Base-by-base conservation (phyloP, 2,888 invertebrate genomes). In the Galerucella pusilla region DNA sequence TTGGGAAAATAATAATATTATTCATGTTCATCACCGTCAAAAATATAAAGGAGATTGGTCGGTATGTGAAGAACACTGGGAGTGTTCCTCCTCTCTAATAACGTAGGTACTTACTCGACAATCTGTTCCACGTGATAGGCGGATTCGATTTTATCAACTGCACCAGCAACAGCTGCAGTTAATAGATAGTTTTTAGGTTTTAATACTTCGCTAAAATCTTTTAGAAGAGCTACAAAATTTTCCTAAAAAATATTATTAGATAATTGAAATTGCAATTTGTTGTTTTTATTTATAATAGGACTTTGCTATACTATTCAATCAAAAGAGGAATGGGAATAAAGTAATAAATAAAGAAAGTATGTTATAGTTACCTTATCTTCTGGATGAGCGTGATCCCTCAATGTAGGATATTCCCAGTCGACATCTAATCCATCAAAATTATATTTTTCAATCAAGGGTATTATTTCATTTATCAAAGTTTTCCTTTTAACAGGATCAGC, bases 331-430 rank as follows among this genome's bases (percentile, higher is more conserved):
- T 35, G 7, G 0, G 7, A 7, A 35, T 7, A 35, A 35, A 0
- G 7, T 7, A 35, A 35, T 35, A 35, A 35, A 35, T 0, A 7
- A 7, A 1, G 35, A 7, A 7, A 35, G 7, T 35, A 7, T 35
- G 35, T 35, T 4, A 2, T 3, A 35, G 0, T 46, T 65, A 80
- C 80, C 68, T 77, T 78, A 74, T 81, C 81, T 49, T 68, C 77
- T 9, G 78, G 74, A 46, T 79, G 49, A 2, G 65, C 63, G 3
- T 69, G 16, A 11, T 80, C 81, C 68, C 83, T 78, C 45, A 77
- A 77, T 28, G 93, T 94, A 7, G 96, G 95, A 85, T 95, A 96
- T 86, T 96, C 95, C 95, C 95, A 95, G 84, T 95, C 95, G 78
- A 95, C 89, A 84, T 95, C 95, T 81, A 95, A 91, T 0, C 95